Conservation (phyloP, 2,797 vertebrate species). For the Emydoidea blandingii region DNA sequence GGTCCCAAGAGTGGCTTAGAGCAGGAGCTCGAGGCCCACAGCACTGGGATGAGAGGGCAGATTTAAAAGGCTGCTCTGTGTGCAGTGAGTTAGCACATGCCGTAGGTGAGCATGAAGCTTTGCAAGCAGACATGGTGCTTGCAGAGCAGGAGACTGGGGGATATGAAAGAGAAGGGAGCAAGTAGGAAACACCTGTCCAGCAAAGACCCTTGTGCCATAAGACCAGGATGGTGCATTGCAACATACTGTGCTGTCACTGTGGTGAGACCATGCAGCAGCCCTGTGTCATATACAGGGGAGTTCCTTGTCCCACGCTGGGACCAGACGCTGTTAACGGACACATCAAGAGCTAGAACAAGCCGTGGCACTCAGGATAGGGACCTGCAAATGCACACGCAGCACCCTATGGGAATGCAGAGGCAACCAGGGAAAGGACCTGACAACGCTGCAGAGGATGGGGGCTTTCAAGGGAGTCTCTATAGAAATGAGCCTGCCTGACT, state of each 20-base stretch:
- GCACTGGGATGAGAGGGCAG: rapidly evolving
- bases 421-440: not conserved
- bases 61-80: not conserved
- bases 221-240: not conserved
- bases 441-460: not conserved
- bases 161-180: not conserved
- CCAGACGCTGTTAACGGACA: not conserved
- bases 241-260: not conserved
- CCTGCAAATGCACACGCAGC: not conserved
- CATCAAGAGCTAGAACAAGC: not conserved
- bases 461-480: not conserved
- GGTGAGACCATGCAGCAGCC: not conserved
- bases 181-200: not conserved
- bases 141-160: not conserved
- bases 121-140: not conserved
- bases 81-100: not conserved
- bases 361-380: not conserved
- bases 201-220: not conserved
- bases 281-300: not conserved
- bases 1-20: not conserved
- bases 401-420: not conserved
- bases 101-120: not conserved
- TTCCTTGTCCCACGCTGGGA: not conserved
- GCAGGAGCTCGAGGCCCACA: not conserved
- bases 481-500: not conserved